These are phyloP conservation scores for Tetragonisca angustula DNA, from an alignment of 2,888 invertebrate genomes.

Conservation along the genomic window DNA sequence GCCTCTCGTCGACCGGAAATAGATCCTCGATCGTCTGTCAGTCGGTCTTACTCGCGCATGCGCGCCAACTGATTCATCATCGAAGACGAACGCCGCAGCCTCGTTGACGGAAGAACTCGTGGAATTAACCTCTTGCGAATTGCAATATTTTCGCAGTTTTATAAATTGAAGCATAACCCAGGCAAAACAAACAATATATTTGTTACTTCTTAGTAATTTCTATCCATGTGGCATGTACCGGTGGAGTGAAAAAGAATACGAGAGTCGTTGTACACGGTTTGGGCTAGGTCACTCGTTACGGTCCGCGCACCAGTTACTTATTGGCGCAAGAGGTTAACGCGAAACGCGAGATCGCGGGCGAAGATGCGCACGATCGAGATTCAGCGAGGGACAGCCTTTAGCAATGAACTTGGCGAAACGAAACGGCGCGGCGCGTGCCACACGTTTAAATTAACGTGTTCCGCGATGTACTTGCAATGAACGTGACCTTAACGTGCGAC, in stretches of 20 bases:
- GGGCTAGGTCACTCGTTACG: too few species aligned
- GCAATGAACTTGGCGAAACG: conserved; percentile 63
- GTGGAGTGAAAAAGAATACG: too few species aligned
- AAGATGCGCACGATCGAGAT: neutral
- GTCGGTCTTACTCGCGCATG: conserved; percentile 15
- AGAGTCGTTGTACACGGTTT: too few species aligned
- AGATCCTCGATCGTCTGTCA: conserved; percentile 21
- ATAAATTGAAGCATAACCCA: too few species aligned
- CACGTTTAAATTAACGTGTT: conserved; percentile 71
- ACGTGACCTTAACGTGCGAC: conserved; percentile 69
- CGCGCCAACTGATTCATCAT: conserved; percentile 23
- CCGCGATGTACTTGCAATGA: conserved; percentile 68
- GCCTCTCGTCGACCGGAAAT: conserved; percentile 11
- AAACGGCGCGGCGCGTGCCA: conserved; percentile 35
- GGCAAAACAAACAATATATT: too few species aligned
- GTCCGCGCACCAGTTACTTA: too few species aligned
- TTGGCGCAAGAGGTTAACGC: neutral
- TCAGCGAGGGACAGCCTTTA: conserved; percentile 62
- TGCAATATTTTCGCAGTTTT: too few species aligned
- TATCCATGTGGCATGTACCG: too few species aligned
- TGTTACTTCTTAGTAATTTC: too few species aligned
- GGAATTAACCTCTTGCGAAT: too few species aligned
- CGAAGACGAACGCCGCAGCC: neutral
- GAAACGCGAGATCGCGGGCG: neutral
- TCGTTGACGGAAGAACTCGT: neutral